These are phyloP conservation scores for Crotalus adamanteus DNA, from an alignment of 2,797 vertebrate genomes.

Conservation along the genomic window DNA sequence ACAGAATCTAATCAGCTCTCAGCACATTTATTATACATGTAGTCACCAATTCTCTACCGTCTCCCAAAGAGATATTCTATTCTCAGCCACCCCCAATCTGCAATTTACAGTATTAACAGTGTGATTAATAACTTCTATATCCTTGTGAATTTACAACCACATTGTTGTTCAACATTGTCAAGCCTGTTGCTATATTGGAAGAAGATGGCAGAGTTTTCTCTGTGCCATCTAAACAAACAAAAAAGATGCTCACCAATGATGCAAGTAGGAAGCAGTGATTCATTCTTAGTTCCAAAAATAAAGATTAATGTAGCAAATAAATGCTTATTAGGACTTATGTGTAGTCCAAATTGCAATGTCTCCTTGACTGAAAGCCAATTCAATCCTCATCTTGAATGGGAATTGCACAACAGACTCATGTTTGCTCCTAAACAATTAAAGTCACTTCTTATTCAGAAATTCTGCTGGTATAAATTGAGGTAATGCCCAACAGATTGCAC, in stretches of 20 bases:
- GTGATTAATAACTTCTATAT: neutral
- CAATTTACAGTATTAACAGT: neutral
- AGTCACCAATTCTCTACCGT: neutral
- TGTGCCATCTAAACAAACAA: neutral
- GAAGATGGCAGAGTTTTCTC: neutral
- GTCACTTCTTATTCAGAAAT: neutral
- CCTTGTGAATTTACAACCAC: neutral
- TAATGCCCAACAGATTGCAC: neutral
- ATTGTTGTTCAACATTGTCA: neutral
- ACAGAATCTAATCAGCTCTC: neutral
- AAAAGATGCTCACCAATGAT: neutral
- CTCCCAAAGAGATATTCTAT: neutral
- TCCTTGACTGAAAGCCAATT: neutral
- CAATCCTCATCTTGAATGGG: neutral
- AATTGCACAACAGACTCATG: neutral
- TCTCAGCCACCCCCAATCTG: neutral
- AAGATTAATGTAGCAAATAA: neutral
- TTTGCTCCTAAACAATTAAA: neutral
- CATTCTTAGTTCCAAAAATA: neutral
- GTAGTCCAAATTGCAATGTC: neutral
- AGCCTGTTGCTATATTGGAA: neutral
- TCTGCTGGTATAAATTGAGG: neutral
- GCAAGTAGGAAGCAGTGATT: neutral
- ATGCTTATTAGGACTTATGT: neutral
- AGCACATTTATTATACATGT: neutral